phyloP scores from a whole-genome alignment of 2,888 invertebrate genomes.

The Dinocampus coccinellae region DNA sequence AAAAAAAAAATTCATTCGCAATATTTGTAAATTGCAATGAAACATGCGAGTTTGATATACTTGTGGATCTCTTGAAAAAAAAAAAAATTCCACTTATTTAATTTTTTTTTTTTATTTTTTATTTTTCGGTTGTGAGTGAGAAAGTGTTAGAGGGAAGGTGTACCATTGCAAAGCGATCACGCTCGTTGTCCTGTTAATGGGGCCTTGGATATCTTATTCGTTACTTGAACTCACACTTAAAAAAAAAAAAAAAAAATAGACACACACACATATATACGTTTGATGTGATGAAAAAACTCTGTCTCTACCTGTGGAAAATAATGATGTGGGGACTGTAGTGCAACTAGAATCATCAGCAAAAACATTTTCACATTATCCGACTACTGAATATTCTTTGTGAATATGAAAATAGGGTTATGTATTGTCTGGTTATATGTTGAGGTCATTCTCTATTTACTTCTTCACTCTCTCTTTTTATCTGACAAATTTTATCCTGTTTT shows the following conservation, averaged over 20 bases:
- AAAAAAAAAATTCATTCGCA: conserved; percentile 51
- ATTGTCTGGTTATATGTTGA: conserved; percentile 36
- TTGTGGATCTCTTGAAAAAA: too few relatives aligned
- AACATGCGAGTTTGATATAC: conserved; percentile 53
- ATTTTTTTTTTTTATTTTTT: conserved; percentile 35
- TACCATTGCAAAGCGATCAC: conserved; percentile 21
- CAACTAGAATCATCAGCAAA: conserved; percentile 28
- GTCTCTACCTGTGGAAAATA: too few relatives aligned
- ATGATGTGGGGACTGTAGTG: conserved; percentile 49
- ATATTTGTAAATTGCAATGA: conserved; percentile 56
- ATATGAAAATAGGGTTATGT: conserved; percentile 53
- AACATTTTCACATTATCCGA: conserved; percentile 39
- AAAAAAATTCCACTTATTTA: too few relatives aligned
- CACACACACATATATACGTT: too few relatives aligned
- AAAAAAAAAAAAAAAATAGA: conserved; percentile 54
- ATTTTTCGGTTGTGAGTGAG: too few relatives aligned
- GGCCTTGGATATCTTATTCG: conserved; percentile 37
- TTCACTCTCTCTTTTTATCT: conserved; percentile 31
- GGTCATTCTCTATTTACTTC: conserved; percentile 37
- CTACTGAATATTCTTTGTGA: conserved; percentile 55
- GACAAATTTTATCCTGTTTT: too few relatives aligned
- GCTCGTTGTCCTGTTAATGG: conserved; percentile 32
- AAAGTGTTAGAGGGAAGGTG: too few relatives aligned
- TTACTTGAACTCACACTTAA: conserved; percentile 46
- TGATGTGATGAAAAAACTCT: too few relatives aligned